Base-by-base conservation (phyloP, 2,888 invertebrate species). In the Neoascia interrupta region DNA sequence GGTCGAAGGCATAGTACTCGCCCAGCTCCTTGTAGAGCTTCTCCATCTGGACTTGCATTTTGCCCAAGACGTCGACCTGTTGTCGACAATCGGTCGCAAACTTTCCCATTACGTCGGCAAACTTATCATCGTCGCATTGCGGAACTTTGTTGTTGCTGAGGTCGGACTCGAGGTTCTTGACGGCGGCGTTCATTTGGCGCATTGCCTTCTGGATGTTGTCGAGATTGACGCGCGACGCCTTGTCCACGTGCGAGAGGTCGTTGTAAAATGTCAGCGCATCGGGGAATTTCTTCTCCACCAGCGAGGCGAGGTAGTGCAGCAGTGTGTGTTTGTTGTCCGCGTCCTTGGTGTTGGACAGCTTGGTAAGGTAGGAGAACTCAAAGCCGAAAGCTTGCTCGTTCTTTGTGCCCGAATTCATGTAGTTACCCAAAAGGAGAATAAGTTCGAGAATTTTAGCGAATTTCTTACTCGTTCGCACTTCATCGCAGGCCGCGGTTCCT, bases 331-430 rank as follows among this genome's bases (percentile, higher is more conserved):
- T 96, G 87, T 98, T 97, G 84, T 98, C 96, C 37, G 94, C 90
- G 85, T 98, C 96, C 89, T 99, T 99, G n/a, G 96, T 96, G 70
- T 94, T 92, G 2, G 94, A 94, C 81, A 96, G 89, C 92, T 99
- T 98, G 0, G 98, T 95, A 6, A 99, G 91, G 86, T 96, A 98
- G 86, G 94, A 97, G 84, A 99, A 96, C 89, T 99, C 98, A 88
- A 99, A 99, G 0, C 97, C 99, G 84, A 96, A 95, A 0, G 98
- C 97, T 81, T 95, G 96, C 1, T 95, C 97, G 86, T 98, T 97
- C 84, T 94, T 94, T 5, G 97, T 96, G 0, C 98, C 98, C 0
- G 96, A 93, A 88, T 99, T 99, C 96, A 99, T 96, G 85, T 96
- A 97, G 89, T 99, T 99, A 2, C 99, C 99, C 16, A 98, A 90